Percentiles rank a stretch among this genome's conserved stretches.
Conservation (phyloP, 2,113 vertebrate genomes). For the Sitta europaea region DNA sequence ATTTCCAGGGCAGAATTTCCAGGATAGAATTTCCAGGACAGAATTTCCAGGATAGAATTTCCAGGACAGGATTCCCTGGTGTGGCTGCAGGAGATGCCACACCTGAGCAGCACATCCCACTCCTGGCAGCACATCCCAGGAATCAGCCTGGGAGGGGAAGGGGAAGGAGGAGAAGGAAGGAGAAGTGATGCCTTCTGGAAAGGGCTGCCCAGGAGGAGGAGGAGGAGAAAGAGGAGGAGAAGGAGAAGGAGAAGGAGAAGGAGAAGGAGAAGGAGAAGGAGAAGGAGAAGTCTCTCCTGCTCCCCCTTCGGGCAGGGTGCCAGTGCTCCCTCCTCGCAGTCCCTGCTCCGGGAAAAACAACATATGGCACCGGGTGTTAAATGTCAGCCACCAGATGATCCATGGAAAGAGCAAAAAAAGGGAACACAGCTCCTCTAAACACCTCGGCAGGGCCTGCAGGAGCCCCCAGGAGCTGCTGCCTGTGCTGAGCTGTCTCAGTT, state of each 20-base stretch:
- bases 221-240: background rate
- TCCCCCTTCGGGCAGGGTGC: constrained; percentile 40
- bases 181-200: no score
- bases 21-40: background rate
- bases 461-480: background rate
- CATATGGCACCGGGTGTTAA: constrained; percentile 51
- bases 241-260: background rate
- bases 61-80: background rate
- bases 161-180: background rate
- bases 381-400: constrained; percentile 4
- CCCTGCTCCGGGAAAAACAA: constrained; percentile 46
- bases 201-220: no score
- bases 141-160: no score
- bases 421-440: background rate
- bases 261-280: background rate
- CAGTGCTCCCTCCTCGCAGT: constrained; percentile 40
- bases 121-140: background rate
- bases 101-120: background rate
- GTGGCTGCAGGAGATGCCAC: background rate
- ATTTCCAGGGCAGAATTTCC: no score
- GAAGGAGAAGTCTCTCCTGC: background rate
- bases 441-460: background rate
- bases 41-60: background rate
- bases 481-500: background rate
- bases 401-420: background rate